Evolutionary conservation across 2,888 invertebrate genomes (phyloP).

Genomic region (Eupithecia subumbrata): DNA sequence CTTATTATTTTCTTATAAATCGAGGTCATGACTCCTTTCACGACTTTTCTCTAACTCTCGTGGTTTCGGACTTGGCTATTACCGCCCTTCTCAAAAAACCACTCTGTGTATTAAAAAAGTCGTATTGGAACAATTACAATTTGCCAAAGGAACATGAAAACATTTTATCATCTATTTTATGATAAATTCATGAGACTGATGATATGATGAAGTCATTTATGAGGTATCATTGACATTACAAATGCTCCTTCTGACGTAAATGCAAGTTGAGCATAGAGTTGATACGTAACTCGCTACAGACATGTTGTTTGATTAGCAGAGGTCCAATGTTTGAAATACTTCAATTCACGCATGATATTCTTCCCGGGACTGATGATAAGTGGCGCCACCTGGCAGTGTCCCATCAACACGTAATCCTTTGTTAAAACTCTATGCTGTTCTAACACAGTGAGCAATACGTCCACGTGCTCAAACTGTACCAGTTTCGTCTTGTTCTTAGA

Average conservation of each 20-base stretch:
- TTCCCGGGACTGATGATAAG: constrained; percentile 60
- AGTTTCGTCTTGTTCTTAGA: constrained; percentile 47
- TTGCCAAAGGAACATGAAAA: neutral
- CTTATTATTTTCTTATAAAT: too few relatives aligned
- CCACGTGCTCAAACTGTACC: constrained; percentile 62
- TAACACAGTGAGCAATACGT: constrained; percentile 57
- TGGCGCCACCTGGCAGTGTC: constrained; percentile 64
- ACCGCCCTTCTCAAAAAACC: too few relatives aligned
- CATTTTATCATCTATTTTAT: neutral
- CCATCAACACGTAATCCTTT: constrained; percentile 59
- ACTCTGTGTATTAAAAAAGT: neutral
- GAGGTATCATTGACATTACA: neutral
- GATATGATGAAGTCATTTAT: neutral
- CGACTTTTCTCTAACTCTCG: too few relatives aligned
- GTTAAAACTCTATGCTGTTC: constrained; percentile 54
- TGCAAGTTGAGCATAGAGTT: neutral
- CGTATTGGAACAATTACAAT: neutral
- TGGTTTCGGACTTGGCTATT: too few relatives aligned
- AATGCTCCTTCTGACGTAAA: neutral
- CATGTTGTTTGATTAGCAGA: constrained; percentile 33
- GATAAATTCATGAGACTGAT: neutral
- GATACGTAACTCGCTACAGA: constrained; percentile 1
- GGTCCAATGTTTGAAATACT: constrained; percentile 62
- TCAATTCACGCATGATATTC: constrained; percentile 55
- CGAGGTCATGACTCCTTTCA: too few relatives aligned